phyloP scores from a whole-genome alignment of 2,797 vertebrate genomes.

The Falco cherrug region DNA sequence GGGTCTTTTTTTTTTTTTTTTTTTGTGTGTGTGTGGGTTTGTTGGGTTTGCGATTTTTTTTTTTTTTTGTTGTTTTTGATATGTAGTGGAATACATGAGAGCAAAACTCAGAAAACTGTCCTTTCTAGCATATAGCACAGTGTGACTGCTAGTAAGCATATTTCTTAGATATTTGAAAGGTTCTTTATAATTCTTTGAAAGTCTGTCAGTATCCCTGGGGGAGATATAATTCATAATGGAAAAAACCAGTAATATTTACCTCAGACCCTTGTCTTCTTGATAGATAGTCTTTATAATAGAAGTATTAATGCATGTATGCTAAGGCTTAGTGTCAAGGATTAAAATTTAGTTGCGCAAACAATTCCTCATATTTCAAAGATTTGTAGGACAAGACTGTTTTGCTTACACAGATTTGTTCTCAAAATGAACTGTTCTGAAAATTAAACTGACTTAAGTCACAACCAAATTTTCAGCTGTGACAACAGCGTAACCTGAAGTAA shows the following conservation, averaged over 20 bases:
- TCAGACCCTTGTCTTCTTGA: background rate
- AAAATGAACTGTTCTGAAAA: background rate
- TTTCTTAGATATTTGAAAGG: background rate
- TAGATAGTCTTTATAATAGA: background rate
- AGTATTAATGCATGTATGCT: background rate
- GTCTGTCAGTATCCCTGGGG: background rate
- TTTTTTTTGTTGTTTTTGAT: background rate
- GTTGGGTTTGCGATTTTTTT: no score
- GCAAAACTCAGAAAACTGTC: background rate
- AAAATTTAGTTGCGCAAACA: conserved; percentile 31
- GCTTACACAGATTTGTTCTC: background rate
- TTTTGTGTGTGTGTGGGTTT: no score
- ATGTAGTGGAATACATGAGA: background rate
- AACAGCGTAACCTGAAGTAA: background rate
- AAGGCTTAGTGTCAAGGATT: conserved; percentile 32
- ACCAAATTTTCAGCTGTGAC: background rate
- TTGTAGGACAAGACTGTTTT: background rate
- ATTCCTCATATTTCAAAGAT: background rate
- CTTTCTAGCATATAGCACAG: background rate
- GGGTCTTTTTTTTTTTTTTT: no score
- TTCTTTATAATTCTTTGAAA: background rate
- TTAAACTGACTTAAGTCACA: background rate
- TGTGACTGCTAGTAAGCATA: background rate
- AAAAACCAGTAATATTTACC: background rate
- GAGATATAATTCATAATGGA: background rate